phyloP scores from a whole-genome alignment of 2,797 vertebrate genomes.

The Catostomus latipinnis region DNA sequence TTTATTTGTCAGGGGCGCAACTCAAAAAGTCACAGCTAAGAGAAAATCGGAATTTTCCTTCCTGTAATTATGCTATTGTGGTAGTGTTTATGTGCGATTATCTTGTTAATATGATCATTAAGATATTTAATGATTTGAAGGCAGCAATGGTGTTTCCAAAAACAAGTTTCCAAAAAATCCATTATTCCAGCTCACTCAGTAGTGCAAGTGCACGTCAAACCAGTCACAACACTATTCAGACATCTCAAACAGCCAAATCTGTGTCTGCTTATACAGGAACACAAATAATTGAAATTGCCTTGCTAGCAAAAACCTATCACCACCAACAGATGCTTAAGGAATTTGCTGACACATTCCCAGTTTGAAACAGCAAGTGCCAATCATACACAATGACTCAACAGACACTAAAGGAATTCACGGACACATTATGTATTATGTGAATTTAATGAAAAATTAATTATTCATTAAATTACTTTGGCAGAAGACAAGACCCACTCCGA shows the following conservation, averaged over 20 bases:
- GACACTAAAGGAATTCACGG: no score
- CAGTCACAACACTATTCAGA: neutral
- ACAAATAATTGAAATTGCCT: slow-evolving; percentile 26
- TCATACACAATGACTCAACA: slow-evolving; percentile 9
- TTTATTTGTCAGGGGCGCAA: no score
- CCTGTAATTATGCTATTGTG: no score
- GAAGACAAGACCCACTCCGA: neutral
- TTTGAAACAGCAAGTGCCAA: slow-evolving; percentile 15
- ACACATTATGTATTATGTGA: no score
- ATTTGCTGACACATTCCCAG: slow-evolving; percentile 29
- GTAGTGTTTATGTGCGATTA: no score
- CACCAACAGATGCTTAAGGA: slow-evolving; percentile 2
- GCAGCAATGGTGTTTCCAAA: no score
- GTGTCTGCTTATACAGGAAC: neutral
- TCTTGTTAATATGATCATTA: no score
- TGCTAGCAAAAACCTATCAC: slow-evolving; percentile 2
- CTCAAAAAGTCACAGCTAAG: no score
- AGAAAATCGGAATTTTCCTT: no score
- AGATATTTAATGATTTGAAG: no score
- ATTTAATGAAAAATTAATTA: no score
- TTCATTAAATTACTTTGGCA: neutral
- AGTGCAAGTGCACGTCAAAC: slow-evolving; percentile 1
- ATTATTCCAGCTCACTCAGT: neutral
- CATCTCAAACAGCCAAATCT: slow-evolving; percentile 1
- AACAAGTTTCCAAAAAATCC: neutral